Conservation (phyloP, 1,140 invertebrate genomes). For the Drosophila parvula region DNA sequence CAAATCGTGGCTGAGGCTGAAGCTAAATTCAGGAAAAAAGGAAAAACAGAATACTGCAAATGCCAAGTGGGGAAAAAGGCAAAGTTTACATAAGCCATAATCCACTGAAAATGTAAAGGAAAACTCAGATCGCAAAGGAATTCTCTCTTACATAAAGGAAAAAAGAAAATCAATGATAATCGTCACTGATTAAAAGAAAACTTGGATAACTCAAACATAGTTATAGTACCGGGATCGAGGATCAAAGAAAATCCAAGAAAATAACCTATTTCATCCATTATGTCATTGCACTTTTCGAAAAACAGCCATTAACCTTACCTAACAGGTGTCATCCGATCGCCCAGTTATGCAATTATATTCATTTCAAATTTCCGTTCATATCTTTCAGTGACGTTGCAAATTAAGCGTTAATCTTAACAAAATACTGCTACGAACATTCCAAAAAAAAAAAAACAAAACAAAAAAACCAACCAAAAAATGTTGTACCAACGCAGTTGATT, state of each 20-base stretch:
- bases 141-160: conserved; percentile 23
- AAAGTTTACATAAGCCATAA: conserved; percentile 65
- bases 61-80: conserved; percentile 27
- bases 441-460: conserved; percentile 44
- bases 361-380: conserved; percentile 13
- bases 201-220: neutral
- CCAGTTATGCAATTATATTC: conserved; percentile 2
- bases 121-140: neutral
- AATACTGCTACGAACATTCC: conserved; percentile 72
- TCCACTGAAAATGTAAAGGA: neutral
- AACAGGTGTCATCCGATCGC: conserved; percentile 54
- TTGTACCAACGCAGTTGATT: conserved; percentile 83
- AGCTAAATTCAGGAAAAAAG: conserved; percentile 2
- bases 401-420: conserved; percentile 67
- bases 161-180: conserved; percentile 2
- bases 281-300: conserved; percentile 9
- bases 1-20: conserved; percentile 12
- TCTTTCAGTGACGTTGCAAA: conserved; percentile 66
- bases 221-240: neutral
- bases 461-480: conserved; percentile 51
- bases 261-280: conserved; percentile 1
- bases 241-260: neutral
- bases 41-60: conserved; percentile 25
- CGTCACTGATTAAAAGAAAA: neutral
- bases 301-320: conserved; percentile 12